Base-by-base conservation (phyloP, 2,797 vertebrate genomes). In the Alouatta caraya region DNA sequence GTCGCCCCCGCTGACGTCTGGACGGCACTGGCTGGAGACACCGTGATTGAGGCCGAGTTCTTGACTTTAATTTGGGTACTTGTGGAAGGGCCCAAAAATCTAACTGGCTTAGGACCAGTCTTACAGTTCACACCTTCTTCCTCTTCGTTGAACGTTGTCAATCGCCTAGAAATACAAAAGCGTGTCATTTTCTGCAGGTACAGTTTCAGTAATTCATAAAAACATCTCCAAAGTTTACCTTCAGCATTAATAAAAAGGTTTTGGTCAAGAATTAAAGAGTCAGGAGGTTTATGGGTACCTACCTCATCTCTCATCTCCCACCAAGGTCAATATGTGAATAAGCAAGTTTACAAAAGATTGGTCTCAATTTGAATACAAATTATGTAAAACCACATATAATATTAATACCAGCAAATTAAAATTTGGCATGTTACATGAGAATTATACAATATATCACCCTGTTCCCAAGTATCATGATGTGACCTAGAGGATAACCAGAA, bases 1-100 rank as follows among this genome's bases (percentile, higher is more conserved):
- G 81, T n/a, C 21, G 1, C 93, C 89, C 79, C 81, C 67, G 97
- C 92, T 92, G 0, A 14, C 46, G 73, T 42, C 28, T 92, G 96
- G 72, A 61, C 26, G 12, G 93, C 28, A 2, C 1, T 85, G 59
- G 83, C 72, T 19, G 94, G 82, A 82, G 95, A 82, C 83, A 96
- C 81, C 42, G 97, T 98, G 87, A 98, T 92, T 13, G 97, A 97
- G 84, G 97, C 97, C 15, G 98, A 98, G 86, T 99, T 99, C 97
- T 98, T 98, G 37, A 99, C 98, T 98, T 97, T 98, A 92, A 99
- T 99, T 15, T 78, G 87, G 7, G 98, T 99, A 91, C 98, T 98
- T 82, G 98, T 99, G n/a, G 98, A 99, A 72, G 98, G 67, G n/a
- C 67, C 67, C 67, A 37, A 72, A 72, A 22, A 37, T 37, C n/a